Percentiles rank a stretch among this genome's conserved stretches.
Conservation (phyloP, 1,140 invertebrate species). For the Cotesia chilonis region DNA sequence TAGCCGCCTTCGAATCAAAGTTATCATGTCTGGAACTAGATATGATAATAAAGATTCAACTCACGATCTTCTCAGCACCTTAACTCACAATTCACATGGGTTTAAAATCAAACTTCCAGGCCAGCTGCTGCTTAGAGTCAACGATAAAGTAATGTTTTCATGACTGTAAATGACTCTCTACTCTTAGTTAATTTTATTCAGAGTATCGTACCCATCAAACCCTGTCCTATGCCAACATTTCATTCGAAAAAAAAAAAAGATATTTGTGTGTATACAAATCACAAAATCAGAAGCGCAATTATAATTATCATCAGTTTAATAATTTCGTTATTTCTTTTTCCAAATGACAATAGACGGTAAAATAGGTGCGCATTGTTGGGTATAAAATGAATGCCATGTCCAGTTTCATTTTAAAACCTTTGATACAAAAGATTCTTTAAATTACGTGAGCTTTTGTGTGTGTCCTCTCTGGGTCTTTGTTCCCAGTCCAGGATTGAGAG, state of each 20-base stretch:
- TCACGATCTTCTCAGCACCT: conserved; percentile 17
- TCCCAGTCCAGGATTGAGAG: conserved; percentile 25
- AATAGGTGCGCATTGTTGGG: too few species aligned
- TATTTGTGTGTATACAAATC: too few species aligned
- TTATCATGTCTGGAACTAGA: conserved; percentile 31
- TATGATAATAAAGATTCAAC: conserved; percentile 34
- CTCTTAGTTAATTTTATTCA: conserved; percentile 16
- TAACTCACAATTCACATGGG: conserved; percentile 11
- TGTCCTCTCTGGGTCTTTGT: conserved; percentile 9
- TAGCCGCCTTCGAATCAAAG: conserved; percentile 17
- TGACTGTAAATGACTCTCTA: conserved; percentile 17
- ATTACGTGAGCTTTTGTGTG: conserved; percentile 18
- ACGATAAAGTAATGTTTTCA: conserved; percentile 35
- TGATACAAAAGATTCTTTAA: conserved; percentile 39
- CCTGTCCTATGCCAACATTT: conserved; percentile 34
- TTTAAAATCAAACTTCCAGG: conserved; percentile 24
- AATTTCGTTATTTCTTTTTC: conserved; percentile 8
- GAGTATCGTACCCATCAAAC: background rate
- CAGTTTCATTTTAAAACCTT: conserved; percentile 21
- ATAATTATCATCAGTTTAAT: conserved; percentile 18
- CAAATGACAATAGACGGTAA: background rate
- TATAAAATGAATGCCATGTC: conserved; percentile 13
- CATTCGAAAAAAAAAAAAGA: conserved; percentile 13
- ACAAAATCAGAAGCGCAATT: background rate
- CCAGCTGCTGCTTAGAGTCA: background rate